Percentiles rank a stretch among this genome's conserved stretches.
Evolutionary conservation across 1,140 invertebrate genomes (phyloP).

Genomic region (Meloidogyne chitwoodi): DNA sequence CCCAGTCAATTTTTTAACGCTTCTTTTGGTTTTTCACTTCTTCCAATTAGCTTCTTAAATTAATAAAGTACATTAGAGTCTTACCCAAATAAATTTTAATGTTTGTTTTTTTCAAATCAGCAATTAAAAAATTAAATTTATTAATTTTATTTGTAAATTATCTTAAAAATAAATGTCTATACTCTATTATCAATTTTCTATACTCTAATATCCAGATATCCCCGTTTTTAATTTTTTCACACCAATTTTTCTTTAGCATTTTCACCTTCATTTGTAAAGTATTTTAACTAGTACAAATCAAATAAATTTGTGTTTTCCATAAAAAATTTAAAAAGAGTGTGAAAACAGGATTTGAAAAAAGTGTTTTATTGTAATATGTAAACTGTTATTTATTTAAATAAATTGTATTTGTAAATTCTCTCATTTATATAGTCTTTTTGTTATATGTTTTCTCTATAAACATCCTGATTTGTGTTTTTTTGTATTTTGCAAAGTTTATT

Average conservation of each 20-base stretch:
- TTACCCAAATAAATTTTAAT: background rate
- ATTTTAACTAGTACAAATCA: background rate
- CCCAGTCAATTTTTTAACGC: background rate
- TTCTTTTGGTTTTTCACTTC: background rate
- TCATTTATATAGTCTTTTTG: background rate
- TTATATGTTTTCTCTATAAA: background rate
- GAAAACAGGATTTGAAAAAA: background rate
- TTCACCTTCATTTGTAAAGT: background rate
- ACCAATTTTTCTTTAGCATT: background rate
- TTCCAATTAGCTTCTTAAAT: background rate
- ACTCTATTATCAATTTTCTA: background rate
- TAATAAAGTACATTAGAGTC: background rate
- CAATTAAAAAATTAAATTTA: no score
- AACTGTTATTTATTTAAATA: background rate
- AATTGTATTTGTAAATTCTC: background rate
- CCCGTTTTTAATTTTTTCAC: background rate
- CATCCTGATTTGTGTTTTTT: no score
- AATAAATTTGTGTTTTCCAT: background rate
- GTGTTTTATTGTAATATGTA: background rate
- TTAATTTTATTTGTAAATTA: no score
- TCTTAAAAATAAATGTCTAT: no score
- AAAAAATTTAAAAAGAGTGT: background rate
- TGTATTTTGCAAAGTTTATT: no score
- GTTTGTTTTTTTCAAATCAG: no score
- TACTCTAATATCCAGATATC: background rate